Evolutionary conservation across 2,113 vertebrate genomes (phyloP).

Genomic region (Hippocampus comes): DNA sequence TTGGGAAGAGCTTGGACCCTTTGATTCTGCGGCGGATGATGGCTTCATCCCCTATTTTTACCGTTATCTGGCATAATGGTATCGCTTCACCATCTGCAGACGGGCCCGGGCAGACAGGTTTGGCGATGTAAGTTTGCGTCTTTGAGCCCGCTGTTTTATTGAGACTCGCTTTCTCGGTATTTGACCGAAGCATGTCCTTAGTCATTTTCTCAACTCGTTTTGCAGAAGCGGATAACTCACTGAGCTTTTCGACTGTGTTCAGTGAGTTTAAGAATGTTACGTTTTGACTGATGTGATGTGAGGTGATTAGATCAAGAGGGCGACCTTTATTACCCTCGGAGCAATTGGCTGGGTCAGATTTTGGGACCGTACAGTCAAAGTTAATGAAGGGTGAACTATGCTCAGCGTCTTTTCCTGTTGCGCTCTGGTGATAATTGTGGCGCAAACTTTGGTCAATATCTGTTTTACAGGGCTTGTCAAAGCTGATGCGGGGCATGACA

Average conservation of each 20-base stretch:
- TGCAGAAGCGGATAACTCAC: conserved; percentile 70
- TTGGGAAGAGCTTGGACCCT: conserved; percentile 89
- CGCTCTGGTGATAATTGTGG: conserved; percentile 30
- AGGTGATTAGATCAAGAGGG: conserved; percentile 44
- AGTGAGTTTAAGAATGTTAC: conserved; percentile 64
- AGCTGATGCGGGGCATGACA: conserved; percentile 69
- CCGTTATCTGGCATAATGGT: conserved; percentile 95
- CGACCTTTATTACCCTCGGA: conserved; percentile 74
- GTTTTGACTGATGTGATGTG: conserved; percentile 41
- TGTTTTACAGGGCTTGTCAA: conserved; percentile 62
- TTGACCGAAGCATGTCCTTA: conserved; percentile 68
- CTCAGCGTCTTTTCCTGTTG: conserved; percentile 37
- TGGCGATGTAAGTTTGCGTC: conserved; percentile 94
- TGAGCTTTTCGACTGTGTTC: conserved; percentile 75
- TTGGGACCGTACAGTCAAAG: conserved; percentile 73
- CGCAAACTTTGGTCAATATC: conserved; percentile 38
- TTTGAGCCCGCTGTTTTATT: conserved; percentile 73
- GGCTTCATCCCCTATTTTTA: conserved; percentile 95
- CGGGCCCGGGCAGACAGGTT: conserved; percentile 90
- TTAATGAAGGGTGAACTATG: conserved; percentile 72
- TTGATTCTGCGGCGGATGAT: conserved; percentile 90
- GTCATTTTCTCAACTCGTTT: conserved; percentile 73
- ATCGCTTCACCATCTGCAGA: conserved; percentile 82
- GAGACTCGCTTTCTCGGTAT: conserved; percentile 60
- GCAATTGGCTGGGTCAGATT: conserved; percentile 76